Evolutionary conservation across 2,888 invertebrate species (phyloP), one percentile per base, ranked within the genome.

Genomic region (Lobophora halterata): DNA sequence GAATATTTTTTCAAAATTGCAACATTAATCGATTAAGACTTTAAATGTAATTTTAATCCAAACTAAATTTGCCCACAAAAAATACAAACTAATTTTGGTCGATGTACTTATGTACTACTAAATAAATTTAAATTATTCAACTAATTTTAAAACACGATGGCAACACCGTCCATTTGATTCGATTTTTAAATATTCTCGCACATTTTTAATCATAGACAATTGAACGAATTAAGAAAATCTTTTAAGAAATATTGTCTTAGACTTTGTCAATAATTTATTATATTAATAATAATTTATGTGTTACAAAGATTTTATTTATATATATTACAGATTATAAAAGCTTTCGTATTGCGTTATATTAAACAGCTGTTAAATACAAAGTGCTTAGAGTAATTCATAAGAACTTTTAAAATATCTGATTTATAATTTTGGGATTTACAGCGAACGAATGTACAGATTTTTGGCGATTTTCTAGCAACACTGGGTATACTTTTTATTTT

Each of bases 11-110:
- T 16, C 0, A 30, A 17, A 20, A 12, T 13, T 17, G 2, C 2
- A 11, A 24, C 16, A 24, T 2, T 4, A 16, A 28, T n/a, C 3
- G 10, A 6, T 6, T 5, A 6, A 13, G 7, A 9, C 12, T 31
- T 16, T 12, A 7, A 7, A 17, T 19, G 2, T 17, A 5, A 2
- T 17, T 17, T 2, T 17, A 17, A 17, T 7, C 1, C 5, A 26
- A n/a, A 29, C 25, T 18, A 3, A 38, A 18, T 27, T 31, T 27
- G 27, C 27, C 39, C 31, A 34, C 5, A 13, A 23, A 13, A 37
- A 33, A n/a, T 34, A 42, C 39, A 43, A 53, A 51, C 49, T 55
- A 58, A 53, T 49, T 58, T 64, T 65, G 64, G 64, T 67, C 64
- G 56, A 54, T 57, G 54, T 57, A 51, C 45, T 41, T 9, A 3